These are phyloP conservation scores for Habroteleia sp. DNA, from an alignment of 2,888 invertebrate genomes.

Conservation along the genomic window DNA sequence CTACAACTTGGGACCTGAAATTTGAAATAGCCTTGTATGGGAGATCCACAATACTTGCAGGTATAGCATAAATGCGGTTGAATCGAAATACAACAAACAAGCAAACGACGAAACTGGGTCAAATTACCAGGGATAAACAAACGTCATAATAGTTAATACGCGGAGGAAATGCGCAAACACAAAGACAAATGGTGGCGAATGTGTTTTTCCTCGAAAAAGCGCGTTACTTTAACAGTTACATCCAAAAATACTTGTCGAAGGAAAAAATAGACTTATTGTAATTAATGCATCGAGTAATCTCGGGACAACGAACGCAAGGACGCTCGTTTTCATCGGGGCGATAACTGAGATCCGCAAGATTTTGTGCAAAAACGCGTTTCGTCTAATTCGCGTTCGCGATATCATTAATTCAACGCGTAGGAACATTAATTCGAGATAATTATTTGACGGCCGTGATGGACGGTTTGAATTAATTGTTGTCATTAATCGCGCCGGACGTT, in stretches of 20 bases:
- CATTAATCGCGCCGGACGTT: constrained; percentile 36
- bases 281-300: constrained; percentile 15
- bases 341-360: constrained; percentile 21
- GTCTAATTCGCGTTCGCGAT: constrained; percentile 7
- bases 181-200: too few species aligned
- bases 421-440: constrained; percentile 52
- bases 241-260: too few species aligned
- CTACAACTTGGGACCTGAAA: too few species aligned
- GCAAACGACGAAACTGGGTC: constrained; percentile 4
- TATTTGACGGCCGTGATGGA: constrained; percentile 47
- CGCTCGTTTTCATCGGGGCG: constrained; percentile 17
- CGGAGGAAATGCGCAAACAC: too few species aligned
- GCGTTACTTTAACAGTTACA: too few species aligned
- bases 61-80: too few species aligned
- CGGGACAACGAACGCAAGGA: constrained; percentile 10
- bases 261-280: constrained; percentile 24
- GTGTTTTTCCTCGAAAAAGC: too few species aligned
- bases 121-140: constrained; percentile 13
- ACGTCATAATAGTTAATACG: constrained; percentile 17
- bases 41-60: too few species aligned
- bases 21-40: too few species aligned
- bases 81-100: too few species aligned
- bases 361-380: too few species aligned
- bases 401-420: constrained; percentile 26
- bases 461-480: constrained; percentile 48